Evolutionary conservation across 2,113 vertebrate genomes (phyloP).

Genomic region (Montifringilla adamsi): DNA sequence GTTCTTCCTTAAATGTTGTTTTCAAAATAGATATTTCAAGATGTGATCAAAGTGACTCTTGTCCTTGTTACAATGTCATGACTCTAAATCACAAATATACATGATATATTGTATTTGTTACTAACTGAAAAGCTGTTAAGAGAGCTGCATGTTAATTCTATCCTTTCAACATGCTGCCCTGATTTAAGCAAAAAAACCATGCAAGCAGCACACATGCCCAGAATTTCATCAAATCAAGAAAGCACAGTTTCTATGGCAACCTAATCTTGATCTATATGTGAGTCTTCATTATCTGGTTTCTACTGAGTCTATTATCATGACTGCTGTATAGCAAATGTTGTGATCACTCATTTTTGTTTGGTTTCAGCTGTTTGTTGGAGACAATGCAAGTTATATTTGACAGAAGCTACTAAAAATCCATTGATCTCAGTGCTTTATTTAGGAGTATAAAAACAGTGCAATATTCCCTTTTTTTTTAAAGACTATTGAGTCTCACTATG

Average conservation of each 20-base stretch:
- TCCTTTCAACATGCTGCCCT: not conserved
- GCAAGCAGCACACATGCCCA: not conserved
- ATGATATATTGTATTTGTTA: not conserved
- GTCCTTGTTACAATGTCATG: not conserved
- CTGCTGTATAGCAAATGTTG: conserved; percentile 25
- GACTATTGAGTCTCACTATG: not conserved
- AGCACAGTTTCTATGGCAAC: conserved; percentile 64
- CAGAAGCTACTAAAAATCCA: conserved; percentile 28
- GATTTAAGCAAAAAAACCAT: not conserved
- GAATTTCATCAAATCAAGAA: conserved; percentile 17
- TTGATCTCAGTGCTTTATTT: conserved; percentile 37
- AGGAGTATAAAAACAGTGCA: not conserved
- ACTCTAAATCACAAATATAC: not conserved
- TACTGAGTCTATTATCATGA: conserved; percentile 36
- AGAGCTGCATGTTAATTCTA: not conserved
- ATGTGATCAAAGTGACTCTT: not conserved
- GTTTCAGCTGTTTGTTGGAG: conserved; percentile 45
- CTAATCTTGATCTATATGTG: conserved; percentile 51
- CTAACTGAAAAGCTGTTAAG: not conserved
- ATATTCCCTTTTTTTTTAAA: not conserved
- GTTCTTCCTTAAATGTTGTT: not conserved
- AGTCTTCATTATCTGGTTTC: conserved; percentile 58
- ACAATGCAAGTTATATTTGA: conserved; percentile 26
- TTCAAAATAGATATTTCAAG: not conserved
- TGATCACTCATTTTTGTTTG: conserved; percentile 31